Conservation (phyloP, 2,797 vertebrate species). For the Myripristis murdjan region DNA sequence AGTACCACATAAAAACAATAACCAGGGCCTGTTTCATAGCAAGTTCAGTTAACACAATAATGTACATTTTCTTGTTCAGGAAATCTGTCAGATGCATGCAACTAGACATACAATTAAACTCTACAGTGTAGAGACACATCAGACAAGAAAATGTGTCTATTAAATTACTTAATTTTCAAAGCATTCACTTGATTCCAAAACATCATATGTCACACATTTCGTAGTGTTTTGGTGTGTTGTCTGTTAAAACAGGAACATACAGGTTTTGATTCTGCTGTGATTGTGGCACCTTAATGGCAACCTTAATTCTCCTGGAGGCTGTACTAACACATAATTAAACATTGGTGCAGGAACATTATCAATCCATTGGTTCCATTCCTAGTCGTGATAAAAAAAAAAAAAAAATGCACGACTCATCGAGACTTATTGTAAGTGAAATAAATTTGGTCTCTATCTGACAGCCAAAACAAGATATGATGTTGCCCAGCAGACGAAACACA, state of each 20-base stretch:
- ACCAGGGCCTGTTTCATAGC: too few species aligned
- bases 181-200: too few species aligned
- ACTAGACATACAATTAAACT: too few species aligned
- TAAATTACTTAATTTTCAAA: neutral
- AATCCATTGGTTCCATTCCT: constrained; percentile 52
- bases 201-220: too few species aligned
- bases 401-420: constrained; percentile 35
- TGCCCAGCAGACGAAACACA: constrained; percentile 48
- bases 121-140: too few species aligned
- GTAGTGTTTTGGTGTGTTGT: neutral
- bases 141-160: neutral
- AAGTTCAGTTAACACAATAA: too few species aligned
- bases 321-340: constrained; percentile 67
- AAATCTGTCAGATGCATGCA: too few species aligned
- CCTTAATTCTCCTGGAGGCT: constrained; percentile 10
- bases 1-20: too few species aligned
- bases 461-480: constrained; percentile 56
- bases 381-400: too few species aligned
- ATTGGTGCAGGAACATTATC: constrained; percentile 45
- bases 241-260: constrained; percentile 9
- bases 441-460: constrained; percentile 40
- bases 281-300: constrained; percentile 49
- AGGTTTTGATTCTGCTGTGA: constrained; percentile 45
- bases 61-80: too few species aligned
- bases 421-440: constrained; percentile 36